Evolutionary conservation across 2,113 vertebrate genomes (phyloP), one percentile per base, ranked within the genome.

Genomic region (Synchiropus splendidus): DNA sequence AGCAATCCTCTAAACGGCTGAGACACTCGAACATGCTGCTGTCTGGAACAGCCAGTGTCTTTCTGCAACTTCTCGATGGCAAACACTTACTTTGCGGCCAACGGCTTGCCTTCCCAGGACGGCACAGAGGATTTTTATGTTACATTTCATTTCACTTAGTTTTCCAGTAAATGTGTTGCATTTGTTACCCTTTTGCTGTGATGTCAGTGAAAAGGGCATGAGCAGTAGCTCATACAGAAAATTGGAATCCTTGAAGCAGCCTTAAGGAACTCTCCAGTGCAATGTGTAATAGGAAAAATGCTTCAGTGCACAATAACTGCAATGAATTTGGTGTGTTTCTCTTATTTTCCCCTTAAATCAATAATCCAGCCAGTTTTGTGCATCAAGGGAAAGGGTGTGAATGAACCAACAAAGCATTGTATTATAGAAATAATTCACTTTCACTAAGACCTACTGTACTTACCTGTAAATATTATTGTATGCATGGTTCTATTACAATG

Each of bases 1-100:
- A 76, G 53, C 77, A 75, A 67, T 78, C 69, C 71, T 76, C 77
- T 80, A 72, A 83, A 63, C 43, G 58, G 46, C 61, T 41, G 65
- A 57, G 57, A 57, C 51, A 39, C 47, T 42, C 31, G 71, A 63
- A 74, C 74, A 66, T 66, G 78, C 70, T 62, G 58, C 36, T 59
- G 72, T 70, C 61, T 79, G 67, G 44, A 58, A 64, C 33, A 71
- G 55, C 55, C 62, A 35, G 58, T 16, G 9, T 70, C 57, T 46
- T 42, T 60, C 64, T 50, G 16, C 55, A 36, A 33, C 5, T 44
- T 39, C 45, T 63, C 39, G 18, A 50, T 58, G 67, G 58, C 49
- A 74, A 64, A 68, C 51, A 56, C 64, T 55, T 67, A 36, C 40
- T 42, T 61, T 61, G 35, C 39, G 48, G 61, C 38, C 57, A 51